phyloP scores from a whole-genome alignment of 2,797 vertebrate genomes.

The Sebastes cheni region DNA sequence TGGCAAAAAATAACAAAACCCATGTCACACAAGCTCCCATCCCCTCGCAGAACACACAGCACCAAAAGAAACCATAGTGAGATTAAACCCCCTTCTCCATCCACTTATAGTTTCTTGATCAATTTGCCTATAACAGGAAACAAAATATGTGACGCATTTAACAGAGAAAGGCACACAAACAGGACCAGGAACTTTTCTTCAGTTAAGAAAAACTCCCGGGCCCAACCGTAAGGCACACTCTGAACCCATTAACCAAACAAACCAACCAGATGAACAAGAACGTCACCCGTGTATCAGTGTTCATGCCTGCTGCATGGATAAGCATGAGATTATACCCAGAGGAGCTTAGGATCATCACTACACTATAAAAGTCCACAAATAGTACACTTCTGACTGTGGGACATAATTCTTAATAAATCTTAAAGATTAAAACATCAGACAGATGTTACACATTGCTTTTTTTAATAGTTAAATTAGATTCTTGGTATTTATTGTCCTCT shows the following conservation, averaged over 20 bases:
- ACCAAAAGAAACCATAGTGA: constrained; percentile 41
- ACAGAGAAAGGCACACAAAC: constrained; percentile 49
- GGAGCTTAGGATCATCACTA: constrained; percentile 38
- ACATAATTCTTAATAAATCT: constrained; percentile 1
- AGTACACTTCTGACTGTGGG: constrained; percentile 8
- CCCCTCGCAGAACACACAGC: constrained; percentile 54
- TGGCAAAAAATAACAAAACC: not conserved
- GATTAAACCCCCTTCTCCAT: constrained; percentile 46
- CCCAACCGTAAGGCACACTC: constrained; percentile 54
- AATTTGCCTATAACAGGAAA: constrained; percentile 36
- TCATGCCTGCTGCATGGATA: constrained; percentile 59
- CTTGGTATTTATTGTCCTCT: constrained; percentile 25
- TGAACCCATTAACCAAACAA: constrained; percentile 69
- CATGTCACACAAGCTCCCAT: constrained; percentile 56
- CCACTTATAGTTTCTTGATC: constrained; percentile 18
- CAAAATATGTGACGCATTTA: constrained; percentile 26
- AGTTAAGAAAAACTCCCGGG: constrained; percentile 63
- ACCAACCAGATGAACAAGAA: constrained; percentile 67
- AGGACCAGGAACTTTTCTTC: constrained; percentile 68
- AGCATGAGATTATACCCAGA: constrained; percentile 48
- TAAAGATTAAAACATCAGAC: not conserved
- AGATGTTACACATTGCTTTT: not conserved
- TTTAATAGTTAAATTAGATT: not conserved
- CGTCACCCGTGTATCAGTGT: constrained; percentile 76
- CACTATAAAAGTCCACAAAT: constrained; percentile 18